Percentiles rank a stretch among this genome's conserved stretches.
These are phyloP conservation scores for Tillus elongatus DNA, from an alignment of 2,888 invertebrate genomes.

Conservation along the genomic window DNA sequence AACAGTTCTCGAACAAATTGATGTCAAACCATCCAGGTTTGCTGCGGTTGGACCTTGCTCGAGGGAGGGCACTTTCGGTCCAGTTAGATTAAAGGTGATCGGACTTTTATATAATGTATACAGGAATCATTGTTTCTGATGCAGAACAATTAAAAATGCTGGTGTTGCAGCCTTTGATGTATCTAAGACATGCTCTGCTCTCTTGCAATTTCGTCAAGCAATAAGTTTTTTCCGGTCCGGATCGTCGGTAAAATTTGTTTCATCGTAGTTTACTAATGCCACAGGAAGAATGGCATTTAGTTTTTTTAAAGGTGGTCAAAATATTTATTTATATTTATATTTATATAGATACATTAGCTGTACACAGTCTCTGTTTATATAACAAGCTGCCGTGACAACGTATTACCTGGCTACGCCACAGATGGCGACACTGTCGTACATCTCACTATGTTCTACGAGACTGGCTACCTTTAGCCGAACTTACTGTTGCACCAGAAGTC, in stretches of 20 bases:
- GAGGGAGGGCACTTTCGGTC: constrained; percentile 15
- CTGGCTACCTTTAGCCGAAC: too few species aligned
- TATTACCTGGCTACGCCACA: too few species aligned
- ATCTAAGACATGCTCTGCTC: constrained; percentile 24
- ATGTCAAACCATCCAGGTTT: constrained; percentile 18
- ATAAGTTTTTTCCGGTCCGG: constrained; percentile 17
- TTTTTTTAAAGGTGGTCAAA: constrained; percentile 14
- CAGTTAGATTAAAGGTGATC: constrained; percentile 18
- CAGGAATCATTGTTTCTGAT: constrained; percentile 11
- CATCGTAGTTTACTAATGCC: constrained; percentile 20
- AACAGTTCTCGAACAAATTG: constrained; percentile 6
- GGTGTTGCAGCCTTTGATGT: constrained; percentile 16
- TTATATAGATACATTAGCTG: too few species aligned
- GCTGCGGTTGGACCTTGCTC: constrained; percentile 16
- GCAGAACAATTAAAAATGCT: constrained; percentile 15
- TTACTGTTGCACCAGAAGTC: too few species aligned
- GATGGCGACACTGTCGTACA: too few species aligned
- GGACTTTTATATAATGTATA: constrained; percentile 17
- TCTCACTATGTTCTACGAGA: too few species aligned
- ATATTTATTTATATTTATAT: constrained; percentile 18
- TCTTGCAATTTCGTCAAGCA: constrained; percentile 17
- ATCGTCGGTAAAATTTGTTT: constrained; percentile 19
- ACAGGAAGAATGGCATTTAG: constrained; percentile 15
- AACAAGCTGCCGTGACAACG: too few species aligned
- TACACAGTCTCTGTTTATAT: too few species aligned